Base-by-base conservation (phyloP, 2,797 vertebrate genomes). In the Tiaroga cobitis region DNA sequence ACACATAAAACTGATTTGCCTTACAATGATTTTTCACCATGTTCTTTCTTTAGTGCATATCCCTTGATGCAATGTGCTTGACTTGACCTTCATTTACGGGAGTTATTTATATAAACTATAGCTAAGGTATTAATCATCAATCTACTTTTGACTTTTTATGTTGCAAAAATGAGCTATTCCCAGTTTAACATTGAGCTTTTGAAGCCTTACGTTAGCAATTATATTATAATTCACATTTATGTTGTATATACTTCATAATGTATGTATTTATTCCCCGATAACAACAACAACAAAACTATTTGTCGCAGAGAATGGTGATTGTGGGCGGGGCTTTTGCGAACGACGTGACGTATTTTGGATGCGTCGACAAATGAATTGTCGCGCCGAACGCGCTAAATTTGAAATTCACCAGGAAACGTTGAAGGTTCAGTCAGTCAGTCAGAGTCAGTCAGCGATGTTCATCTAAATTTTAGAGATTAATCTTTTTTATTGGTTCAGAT, bases 371-470 rank as follows among this genome's bases (percentile, higher is more conserved):
- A 90, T 87, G 75, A 84, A 29, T 26, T 61, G 39, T 63, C 51
- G 39, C 37, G 43, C 29, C 19, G 74, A 93, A 91, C 92, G 95
- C 95, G 95, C 94, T 93, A 95, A 90, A 93, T 95, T 96, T 95
- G 94, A 96, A 96, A 93, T 93, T 94, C 77, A 4, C 89, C 93
- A 91, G 94, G 95, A 95, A 95, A 80, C 85, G 88, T 32, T 41
- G 77, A 56, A 16, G 24, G 63, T 68, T 46, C 32, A 16, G 73
- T 75, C 73, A 16, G 73, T 75, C 73, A 34, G 63, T 19, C 29
- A 18, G 72, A 54, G 46, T 39, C 34, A 10, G 61, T 18, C n/a
- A 74, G 84, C 21, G 32, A 82, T 88, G 87, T 76, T 67, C 72
- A 77, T 85, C 13, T 24, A 21, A 26, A 41, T 11, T 49, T 18